Base-by-base conservation (phyloP, 2,113 vertebrate genomes). In the Etheostoma cragini region DNA sequence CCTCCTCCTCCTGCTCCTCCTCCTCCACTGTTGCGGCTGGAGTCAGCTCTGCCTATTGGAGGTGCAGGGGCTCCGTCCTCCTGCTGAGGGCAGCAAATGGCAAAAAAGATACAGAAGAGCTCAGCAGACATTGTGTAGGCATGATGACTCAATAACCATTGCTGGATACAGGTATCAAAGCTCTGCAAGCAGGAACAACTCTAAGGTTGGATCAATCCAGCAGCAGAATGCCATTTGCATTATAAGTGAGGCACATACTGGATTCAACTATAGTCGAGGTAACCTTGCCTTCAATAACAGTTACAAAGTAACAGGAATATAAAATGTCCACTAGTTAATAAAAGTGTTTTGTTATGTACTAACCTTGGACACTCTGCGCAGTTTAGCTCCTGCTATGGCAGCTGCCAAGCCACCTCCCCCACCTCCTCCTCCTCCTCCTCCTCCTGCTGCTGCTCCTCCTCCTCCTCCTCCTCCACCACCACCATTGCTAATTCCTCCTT, bases 361-460 rank as follows among this genome's bases (percentile, higher is more conserved):
- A 76, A 98, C 97, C 95, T 96, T 97, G 73, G 95, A 89, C 5
- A 95, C 90, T 94, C 96, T 98, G 72, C 96, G 96, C 49, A 98
- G 96, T 93, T 97, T 98, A 19, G 97, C 97, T 47, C 93, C 96
- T 0, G 96, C 96, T 2, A 98, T 81, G 22, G 97, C 97, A 15
- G 96, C 96, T 0, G 96, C 97, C 72, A 97, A 90, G 12, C 96
- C 96, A 0, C 94, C 94, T 1, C 83, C 94, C 12, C 89, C 92
- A n/a, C 91, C 81, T 15, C 84, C 60, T 1, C 94, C 94, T 3
- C 52, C 52, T 5, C 65, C 66, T 1, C 92, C 92, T 8, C 91
- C 93, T 33, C 88, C 90, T 0, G 84, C 94, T 0, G 83, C 94
- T 6, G 83, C 89, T 0, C 87, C 93, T 12, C 90, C 93, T 0